Conservation (phyloP, 1,140 invertebrate species). For the Drosophila navojoa region DNA sequence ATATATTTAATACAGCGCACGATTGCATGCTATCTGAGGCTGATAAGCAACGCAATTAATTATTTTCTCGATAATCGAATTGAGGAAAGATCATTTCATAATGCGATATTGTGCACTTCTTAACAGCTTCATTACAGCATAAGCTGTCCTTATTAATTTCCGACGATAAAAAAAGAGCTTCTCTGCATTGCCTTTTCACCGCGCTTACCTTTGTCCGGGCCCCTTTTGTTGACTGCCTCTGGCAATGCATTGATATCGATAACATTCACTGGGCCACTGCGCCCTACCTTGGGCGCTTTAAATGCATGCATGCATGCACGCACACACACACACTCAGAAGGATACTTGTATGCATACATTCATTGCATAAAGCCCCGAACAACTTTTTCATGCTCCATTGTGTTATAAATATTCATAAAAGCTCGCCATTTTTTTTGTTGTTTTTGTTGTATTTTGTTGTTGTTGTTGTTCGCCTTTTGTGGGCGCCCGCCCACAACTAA, state of each 20-base stretch:
- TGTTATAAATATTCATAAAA: constrained; percentile 80
- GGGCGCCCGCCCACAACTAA: constrained; percentile 58
- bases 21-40: too few species aligned
- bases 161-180: not conserved
- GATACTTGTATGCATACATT: constrained; percentile 31
- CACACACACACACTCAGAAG: not conserved
- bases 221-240: constrained; percentile 32
- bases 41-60: not conserved
- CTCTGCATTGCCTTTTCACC: not conserved
- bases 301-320: constrained; percentile 21
- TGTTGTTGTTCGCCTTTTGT: constrained; percentile 3
- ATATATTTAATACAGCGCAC: too few species aligned
- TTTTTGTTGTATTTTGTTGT: not conserved
- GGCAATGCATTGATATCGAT: constrained; percentile 56
- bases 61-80: not conserved
- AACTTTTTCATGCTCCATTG: constrained; percentile 77
- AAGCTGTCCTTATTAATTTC: constrained; percentile 11
- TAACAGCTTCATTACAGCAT: constrained; percentile 9
- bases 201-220: not conserved
- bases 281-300: constrained; percentile 17
- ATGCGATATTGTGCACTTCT: not conserved
- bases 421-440: constrained; percentile 59
- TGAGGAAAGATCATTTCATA: not conserved
- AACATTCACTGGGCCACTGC: constrained; percentile 28
- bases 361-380: constrained; percentile 41